These are phyloP conservation scores for Norana najaformis DNA, from an alignment of 2,888 invertebrate genomes.

Conservation along the genomic window DNA sequence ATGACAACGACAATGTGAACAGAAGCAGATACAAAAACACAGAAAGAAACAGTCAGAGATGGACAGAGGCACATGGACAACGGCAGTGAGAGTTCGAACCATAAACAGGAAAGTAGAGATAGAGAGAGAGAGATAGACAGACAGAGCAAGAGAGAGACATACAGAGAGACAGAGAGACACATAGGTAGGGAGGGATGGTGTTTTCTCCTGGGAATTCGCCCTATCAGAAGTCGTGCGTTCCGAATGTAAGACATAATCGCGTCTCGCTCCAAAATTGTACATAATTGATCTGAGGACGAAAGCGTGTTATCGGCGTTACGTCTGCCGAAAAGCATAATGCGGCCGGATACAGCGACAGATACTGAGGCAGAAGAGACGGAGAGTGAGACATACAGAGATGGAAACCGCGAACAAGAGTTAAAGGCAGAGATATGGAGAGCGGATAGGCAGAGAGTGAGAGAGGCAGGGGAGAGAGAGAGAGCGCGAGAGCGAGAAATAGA, in stretches of 20 bases:
- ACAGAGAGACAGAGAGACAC: not conserved
- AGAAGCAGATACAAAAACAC: not conserved
- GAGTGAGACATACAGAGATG: not conserved
- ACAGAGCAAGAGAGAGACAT: not conserved
- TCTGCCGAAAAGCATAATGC: not conserved
- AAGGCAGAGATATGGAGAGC: too few relatives aligned
- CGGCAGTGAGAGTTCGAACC: not conserved
- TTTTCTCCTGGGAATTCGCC: not conserved
- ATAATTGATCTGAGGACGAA: slow-evolving; percentile 13
- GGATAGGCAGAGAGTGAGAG: not conserved
- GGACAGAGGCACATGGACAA: too few relatives aligned
- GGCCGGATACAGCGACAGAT: not conserved
- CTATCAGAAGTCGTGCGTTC: slow-evolving; percentile 5
- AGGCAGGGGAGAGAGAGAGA: not conserved
- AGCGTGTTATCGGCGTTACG: not conserved
- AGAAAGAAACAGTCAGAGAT: not conserved
- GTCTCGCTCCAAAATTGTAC: slow-evolving; percentile 13
- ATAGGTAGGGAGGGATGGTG: not conserved
- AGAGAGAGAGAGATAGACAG: not conserved
- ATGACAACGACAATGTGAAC: not conserved
- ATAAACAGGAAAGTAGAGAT: not conserved
- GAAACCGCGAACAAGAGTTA: too few relatives aligned
- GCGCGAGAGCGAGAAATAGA: not conserved
- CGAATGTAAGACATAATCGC: slow-evolving; percentile 7
- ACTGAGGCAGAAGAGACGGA: not conserved